These are phyloP conservation scores for Choloepus hoffmanni DNA, from an alignment of 2,113 vertebrate species.

Conservation along the genomic window DNA sequence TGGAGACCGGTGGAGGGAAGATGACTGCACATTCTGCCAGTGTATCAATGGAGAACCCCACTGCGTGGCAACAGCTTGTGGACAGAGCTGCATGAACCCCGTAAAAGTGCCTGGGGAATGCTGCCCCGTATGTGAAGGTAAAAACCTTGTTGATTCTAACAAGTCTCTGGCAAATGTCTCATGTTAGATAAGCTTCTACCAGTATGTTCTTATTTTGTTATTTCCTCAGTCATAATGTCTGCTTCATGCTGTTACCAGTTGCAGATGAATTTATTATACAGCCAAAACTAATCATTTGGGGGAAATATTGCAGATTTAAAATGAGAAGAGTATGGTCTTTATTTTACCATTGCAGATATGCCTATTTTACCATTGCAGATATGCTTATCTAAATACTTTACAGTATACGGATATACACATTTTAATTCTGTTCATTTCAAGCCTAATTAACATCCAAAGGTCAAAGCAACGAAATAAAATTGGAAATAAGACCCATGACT, in stretches of 20 bases:
- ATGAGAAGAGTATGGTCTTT: slow-evolving; percentile 40
- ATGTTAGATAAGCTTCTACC: background rate
- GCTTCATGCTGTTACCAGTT: slow-evolving; percentile 34
- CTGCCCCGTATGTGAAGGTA: slow-evolving; percentile 94
- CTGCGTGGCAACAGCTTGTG: slow-evolving; percentile 92
- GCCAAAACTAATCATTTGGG: slow-evolving; percentile 13
- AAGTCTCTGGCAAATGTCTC: background rate
- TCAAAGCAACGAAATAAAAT: slow-evolving; percentile 48
- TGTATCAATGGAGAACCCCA: slow-evolving; percentile 92
- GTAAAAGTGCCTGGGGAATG: slow-evolving; percentile 95
- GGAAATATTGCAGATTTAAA: slow-evolving; percentile 8
- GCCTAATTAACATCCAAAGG: slow-evolving; percentile 19
- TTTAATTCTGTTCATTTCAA: slow-evolving; percentile 16
- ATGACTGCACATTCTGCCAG: slow-evolving; percentile 95
- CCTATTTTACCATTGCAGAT: background rate
- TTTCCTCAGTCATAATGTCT: slow-evolving; percentile 48
- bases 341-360: background rate
- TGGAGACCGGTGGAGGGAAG: slow-evolving; percentile 94
- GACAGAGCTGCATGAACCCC: slow-evolving; percentile 92
- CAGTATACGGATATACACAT: background rate
- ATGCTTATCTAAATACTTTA: background rate
- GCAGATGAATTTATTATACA: slow-evolving; percentile 34
- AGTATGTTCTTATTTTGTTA: background rate
- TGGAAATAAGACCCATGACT: background rate
- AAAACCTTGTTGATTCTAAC: background rate